Conservation (phyloP, 2,888 invertebrate species). For the Ophion obscuratus region DNA sequence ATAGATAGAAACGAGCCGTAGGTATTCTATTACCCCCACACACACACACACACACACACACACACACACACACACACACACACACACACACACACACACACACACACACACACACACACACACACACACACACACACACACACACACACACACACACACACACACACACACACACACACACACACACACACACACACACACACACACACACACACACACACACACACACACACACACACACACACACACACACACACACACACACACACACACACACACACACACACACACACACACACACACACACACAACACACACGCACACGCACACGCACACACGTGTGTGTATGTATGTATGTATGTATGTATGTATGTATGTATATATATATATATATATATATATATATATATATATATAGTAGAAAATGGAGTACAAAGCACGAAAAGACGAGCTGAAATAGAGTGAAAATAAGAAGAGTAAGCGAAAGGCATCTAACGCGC, state of each 20-base stretch:
- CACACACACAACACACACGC: conserved; percentile 10
- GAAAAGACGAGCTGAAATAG: conserved; percentile 29
- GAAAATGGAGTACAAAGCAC: conserved; percentile 16
- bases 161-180: conserved; percentile 14
- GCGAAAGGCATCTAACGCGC: conserved; percentile 13
- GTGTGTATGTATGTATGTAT: no score
- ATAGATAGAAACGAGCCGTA: conserved; percentile 59
- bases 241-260: conserved; percentile 21
- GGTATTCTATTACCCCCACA: conserved; percentile 17
- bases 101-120: conserved; percentile 21
- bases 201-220: background rate
- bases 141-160: conserved; percentile 9
- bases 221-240: no score
- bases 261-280: conserved; percentile 17
- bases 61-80: no score
- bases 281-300: conserved; percentile 11
- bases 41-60: conserved; percentile 1
- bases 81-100: conserved; percentile 8
- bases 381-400: conserved; percentile 7
- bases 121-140: conserved; percentile 12
- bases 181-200: conserved; percentile 10
- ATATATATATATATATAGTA: conserved; percentile 9
- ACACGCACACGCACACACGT: conserved; percentile 8
- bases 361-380: no score
- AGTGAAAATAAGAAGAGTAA: conserved; percentile 44